Base-by-base conservation (phyloP, 35 echinoderm and acorn worm species). In the Lytechinus variegatus region DNA sequence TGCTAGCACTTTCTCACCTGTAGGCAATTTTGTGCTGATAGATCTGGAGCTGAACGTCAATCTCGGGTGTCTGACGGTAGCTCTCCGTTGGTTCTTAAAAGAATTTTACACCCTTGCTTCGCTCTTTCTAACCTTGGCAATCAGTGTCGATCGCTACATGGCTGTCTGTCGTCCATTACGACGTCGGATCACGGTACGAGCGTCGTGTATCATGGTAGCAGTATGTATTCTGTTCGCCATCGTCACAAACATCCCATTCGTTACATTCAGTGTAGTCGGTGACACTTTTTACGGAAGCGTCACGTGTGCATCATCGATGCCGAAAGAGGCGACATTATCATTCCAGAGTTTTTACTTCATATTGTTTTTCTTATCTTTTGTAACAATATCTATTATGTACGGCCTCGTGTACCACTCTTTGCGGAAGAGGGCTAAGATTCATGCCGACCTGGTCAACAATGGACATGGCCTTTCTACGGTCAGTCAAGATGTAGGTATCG, bases 111-210 rank as follows among this genome's bases (percentile, higher is more conserved):
- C 92, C 10, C 57, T 55, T 44, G 92, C 53, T 19, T 93, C 92
- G 11, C 92, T 93, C 12, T 93, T 56, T 27, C 92, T 93, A 19
- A 93, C 54, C 10, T 10, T 27, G 10, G 2, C 55, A 10, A 93
- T 93, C 55, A 93, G 92, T 16, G 52, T 95, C 61, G 94, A 95
- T 44, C 58, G 94, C 66, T 86, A 95, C 58, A 95, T 87, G 79
- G 58, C 54, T 29, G 94, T 95, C 1, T 95, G 79, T 86, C 94
- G 94, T 51, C 94, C 79, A 16, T 54, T 79, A 16, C 79, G 60
- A 86, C 56, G 79, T 86, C 28, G 94, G 28, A 28, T 71, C 7
- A 79, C 79, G 27, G 29, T 79, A 79, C 66, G 66, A 24, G n/a
- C n/a, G 16, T 79, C 66, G 4, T 24, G 19, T 79, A n/a, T n/a